Percentiles rank a stretch among this genome's conserved stretches.
Evolutionary conservation across 2,888 invertebrate genomes (phyloP).

Genomic region (Lycaena phlaeas): DNA sequence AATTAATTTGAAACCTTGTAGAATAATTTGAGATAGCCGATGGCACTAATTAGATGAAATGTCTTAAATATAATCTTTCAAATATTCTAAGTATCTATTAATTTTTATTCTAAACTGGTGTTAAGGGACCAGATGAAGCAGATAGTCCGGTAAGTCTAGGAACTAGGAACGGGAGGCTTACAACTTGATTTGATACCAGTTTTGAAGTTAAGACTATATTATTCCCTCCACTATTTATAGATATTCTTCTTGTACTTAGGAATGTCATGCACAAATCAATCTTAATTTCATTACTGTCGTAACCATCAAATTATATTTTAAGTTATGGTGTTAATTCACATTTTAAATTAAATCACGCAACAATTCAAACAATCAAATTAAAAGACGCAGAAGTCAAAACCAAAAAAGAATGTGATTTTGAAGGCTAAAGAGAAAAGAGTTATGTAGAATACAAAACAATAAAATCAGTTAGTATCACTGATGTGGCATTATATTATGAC

Average conservation of each 20-base stretch:
- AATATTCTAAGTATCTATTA: slow-evolving; percentile 18
- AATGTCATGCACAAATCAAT: slow-evolving; percentile 25
- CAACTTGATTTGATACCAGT: slow-evolving; percentile 21
- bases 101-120: slow-evolving; percentile 38
- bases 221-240: slow-evolving; percentile 62
- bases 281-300: not conserved
- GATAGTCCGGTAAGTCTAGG: slow-evolving; percentile 26
- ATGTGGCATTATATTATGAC: no score
- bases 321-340: no score
- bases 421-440: no score
- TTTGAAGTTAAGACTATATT: slow-evolving; percentile 52
- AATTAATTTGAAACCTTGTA: slow-evolving; percentile 20
- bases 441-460: no score
- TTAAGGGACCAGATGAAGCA: slow-evolving; percentile 52
- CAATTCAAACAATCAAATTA: no score
- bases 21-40: slow-evolving; percentile 15
- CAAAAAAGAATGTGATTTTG: no score
- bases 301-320: not conserved
- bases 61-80: slow-evolving; percentile 10
- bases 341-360: no score
- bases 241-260: slow-evolving; percentile 23
- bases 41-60: slow-evolving; percentile 29
- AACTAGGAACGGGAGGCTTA: slow-evolving; percentile 7
- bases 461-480: no score
- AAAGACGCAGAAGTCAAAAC: no score